Conservation (phyloP, 2,113 vertebrate genomes). For the Pontoporia blainvillei region DNA sequence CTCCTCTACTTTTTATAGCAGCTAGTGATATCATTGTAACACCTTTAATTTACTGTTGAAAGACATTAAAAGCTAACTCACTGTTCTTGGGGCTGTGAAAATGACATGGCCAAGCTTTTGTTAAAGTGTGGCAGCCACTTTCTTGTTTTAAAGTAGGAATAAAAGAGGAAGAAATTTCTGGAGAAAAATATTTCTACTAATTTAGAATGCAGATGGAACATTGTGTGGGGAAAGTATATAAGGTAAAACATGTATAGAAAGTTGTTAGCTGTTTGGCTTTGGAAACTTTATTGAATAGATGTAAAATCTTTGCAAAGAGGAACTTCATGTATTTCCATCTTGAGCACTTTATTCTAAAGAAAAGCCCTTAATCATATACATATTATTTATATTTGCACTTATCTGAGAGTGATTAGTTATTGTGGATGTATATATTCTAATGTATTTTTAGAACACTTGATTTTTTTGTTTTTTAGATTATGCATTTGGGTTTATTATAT, state of each 20-base stretch:
- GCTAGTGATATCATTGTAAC: not conserved
- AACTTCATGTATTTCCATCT: not conserved
- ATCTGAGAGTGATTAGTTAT: not conserved
- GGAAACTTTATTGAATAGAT: not conserved
- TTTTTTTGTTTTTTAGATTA: not conserved
- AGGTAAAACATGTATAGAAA: not conserved
- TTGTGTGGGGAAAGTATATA: not conserved
- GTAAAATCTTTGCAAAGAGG: not conserved
- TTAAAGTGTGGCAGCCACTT: not conserved
- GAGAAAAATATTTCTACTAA: not conserved
- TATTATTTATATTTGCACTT: not conserved
- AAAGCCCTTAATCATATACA: not conserved
- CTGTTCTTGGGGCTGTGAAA: not conserved
- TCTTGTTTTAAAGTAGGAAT: not conserved
- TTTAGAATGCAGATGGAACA: not conserved
- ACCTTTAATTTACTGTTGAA: not conserved
- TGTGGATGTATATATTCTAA: not conserved
- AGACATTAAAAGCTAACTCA: not conserved
- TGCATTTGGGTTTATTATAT: not conserved
- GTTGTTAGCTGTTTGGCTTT: not conserved
- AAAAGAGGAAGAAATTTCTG: not conserved
- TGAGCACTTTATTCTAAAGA: not conserved
- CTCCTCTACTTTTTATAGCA: not conserved
- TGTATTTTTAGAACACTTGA: not conserved
- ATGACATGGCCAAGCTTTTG: not conserved